Percentiles rank a stretch among this genome's conserved stretches.
Evolutionary conservation across 2,113 vertebrate genomes (phyloP).

Genomic region (Xenopus tropicalis): DNA sequence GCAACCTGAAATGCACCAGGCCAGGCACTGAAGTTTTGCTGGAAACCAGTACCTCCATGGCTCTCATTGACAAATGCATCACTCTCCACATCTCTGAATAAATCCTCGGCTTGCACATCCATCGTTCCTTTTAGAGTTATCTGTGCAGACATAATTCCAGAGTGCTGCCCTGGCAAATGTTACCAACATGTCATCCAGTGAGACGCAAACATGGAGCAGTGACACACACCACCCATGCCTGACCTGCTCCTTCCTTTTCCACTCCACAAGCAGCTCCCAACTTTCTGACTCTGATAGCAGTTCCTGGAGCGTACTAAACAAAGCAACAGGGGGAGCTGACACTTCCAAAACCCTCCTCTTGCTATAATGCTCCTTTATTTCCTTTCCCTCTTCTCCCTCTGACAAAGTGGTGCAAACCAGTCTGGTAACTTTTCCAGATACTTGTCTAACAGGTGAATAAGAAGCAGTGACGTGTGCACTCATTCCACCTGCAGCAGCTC

Average conservation of each 20-base stretch:
- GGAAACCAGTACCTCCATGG: neutral
- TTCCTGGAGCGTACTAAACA: constrained; percentile 30
- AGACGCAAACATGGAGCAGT: neutral
- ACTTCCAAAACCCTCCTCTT: constrained; percentile 3
- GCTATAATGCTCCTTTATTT: neutral
- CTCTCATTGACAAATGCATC: constrained; percentile 25
- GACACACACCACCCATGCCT: neutral
- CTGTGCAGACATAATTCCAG: constrained; percentile 3
- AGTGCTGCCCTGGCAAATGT: neutral
- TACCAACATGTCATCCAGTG: constrained; percentile 9
- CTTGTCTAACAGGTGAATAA: constrained; percentile 40
- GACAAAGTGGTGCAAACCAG: constrained; percentile 25
- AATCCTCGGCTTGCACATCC: constrained; percentile 5
- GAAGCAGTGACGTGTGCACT: constrained; percentile 25
- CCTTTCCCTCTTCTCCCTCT: constrained; percentile 9
- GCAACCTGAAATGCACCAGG: neutral
- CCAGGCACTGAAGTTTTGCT: constrained; percentile 4
- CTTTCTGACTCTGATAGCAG: constrained; percentile 12
- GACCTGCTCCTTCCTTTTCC: neutral
- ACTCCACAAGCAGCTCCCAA: constrained; percentile 1
- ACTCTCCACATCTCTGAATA: constrained; percentile 19
- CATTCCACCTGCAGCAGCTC: constrained; percentile 30
- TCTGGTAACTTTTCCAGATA: constrained; percentile 23
- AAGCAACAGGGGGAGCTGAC: constrained; percentile 7
- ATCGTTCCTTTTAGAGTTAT: neutral